phyloP scores from a whole-genome alignment of 2,797 vertebrate genomes.

The Denticeps clupeoides region DNA sequence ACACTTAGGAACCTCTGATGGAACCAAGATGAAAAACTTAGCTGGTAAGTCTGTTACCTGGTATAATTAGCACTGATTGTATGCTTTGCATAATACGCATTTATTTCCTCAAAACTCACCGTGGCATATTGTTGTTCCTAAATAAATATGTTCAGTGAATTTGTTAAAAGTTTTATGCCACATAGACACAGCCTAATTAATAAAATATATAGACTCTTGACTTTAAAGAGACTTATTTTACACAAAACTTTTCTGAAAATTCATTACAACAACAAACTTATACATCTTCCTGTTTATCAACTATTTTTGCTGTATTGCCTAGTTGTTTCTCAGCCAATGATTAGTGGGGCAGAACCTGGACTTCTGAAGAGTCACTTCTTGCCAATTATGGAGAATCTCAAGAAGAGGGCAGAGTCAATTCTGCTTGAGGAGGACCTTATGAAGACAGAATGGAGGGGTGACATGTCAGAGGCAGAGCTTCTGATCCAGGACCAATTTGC shows the following conservation, averaged over 20 bases:
- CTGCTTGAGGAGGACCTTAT: conserved; percentile 80
- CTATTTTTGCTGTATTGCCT: too few relatives aligned
- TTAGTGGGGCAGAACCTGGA: conserved; percentile 66
- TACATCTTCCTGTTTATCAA: too few relatives aligned
- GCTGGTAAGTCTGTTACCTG: conserved; percentile 70
- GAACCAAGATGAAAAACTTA: conserved; percentile 85
- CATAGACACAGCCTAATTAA: too few relatives aligned
- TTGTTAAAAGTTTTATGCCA: too few relatives aligned
- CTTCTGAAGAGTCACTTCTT: conserved; percentile 85
- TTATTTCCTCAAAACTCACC: too few relatives aligned
- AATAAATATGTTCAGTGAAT: too few relatives aligned
- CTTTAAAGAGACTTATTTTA: too few relatives aligned
- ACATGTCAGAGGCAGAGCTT: conserved; percentile 78
- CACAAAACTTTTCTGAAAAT: too few relatives aligned
- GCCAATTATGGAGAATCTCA: conserved; percentile 89
- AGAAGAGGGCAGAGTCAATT: conserved; percentile 77
- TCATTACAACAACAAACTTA: too few relatives aligned
- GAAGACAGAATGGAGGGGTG: conserved; percentile 67
- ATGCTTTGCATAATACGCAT: too few relatives aligned
- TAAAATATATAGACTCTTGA: neutral
- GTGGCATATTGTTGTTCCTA: too few relatives aligned
- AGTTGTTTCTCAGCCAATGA: conserved; percentile 89
- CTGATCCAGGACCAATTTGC: conserved; percentile 85
- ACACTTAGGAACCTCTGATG: conserved; percentile 77
- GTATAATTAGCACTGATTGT: too few relatives aligned